phyloP scores from a whole-genome alignment of 2,797 vertebrate genomes.

The Thaleichthys pacificus region DNA sequence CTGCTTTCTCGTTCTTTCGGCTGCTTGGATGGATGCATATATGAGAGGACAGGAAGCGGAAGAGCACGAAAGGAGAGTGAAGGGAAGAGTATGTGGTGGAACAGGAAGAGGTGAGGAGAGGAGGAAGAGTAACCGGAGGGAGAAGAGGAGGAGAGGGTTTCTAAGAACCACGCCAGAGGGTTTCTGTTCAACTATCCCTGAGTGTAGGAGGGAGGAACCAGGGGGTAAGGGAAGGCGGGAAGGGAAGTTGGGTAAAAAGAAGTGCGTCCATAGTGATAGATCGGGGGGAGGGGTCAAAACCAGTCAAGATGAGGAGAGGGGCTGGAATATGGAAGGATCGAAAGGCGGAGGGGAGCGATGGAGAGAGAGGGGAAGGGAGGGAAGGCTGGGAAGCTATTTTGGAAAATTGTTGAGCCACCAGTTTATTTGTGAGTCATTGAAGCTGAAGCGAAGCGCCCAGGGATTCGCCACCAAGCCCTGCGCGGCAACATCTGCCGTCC shows the following conservation, averaged over 20 bases:
- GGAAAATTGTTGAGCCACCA: slow-evolving; percentile 86
- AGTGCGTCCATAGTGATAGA: too few species aligned
- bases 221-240: background rate
- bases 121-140: background rate
- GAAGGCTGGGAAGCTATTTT: slow-evolving; percentile 76
- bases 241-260: background rate
- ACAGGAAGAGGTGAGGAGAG: background rate
- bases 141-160: background rate
- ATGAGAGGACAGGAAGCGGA: background rate
- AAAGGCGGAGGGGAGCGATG: slow-evolving; percentile 50
- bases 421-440: slow-evolving; percentile 96
- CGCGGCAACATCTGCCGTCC: slow-evolving; percentile 98
- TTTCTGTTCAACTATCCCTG: too few species aligned
- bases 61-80: background rate
- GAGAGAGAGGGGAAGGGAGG: slow-evolving; percentile 37
- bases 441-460: slow-evolving; percentile 99
- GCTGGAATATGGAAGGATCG: slow-evolving; percentile 29
- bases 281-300: background rate
- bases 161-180: background rate
- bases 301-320: background rate
- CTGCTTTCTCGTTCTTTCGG: background rate
- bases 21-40: background rate
- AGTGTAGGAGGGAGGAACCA: background rate
- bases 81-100: too few species aligned
- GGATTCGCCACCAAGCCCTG: slow-evolving; percentile 96